These are phyloP conservation scores for Ischnura elegans DNA, from an alignment of 2,888 invertebrate species.

Conservation along the genomic window DNA sequence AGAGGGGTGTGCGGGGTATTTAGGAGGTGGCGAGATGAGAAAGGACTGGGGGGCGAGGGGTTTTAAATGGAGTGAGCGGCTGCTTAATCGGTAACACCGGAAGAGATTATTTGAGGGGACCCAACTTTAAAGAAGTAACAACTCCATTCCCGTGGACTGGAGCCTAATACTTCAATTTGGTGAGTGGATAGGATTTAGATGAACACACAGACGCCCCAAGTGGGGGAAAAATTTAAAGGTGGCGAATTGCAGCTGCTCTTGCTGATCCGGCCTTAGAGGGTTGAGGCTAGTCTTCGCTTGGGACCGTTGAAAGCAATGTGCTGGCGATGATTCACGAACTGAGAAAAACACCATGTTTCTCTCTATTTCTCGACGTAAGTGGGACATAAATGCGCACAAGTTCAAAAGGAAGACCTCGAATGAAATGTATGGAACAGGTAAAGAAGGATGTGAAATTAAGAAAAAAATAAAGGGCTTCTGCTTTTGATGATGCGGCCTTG, in stretches of 20 bases:
- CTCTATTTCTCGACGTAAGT: too few species aligned
- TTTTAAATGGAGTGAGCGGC: not conserved
- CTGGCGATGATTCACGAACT: too few species aligned
- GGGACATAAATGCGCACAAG: too few species aligned
- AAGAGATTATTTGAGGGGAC: not conserved
- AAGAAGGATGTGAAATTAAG: too few species aligned
- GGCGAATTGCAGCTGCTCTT: not conserved
- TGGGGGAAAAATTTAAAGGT: not conserved
- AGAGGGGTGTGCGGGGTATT: not conserved
- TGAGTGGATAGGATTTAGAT: not conserved
- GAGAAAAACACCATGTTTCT: not conserved
- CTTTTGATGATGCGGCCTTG: too few species aligned
- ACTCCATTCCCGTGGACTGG: not conserved
- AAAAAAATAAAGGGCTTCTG: not conserved
- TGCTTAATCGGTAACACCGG: slow-evolving; percentile 17
- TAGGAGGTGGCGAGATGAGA: not conserved
- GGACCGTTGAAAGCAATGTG: too few species aligned
- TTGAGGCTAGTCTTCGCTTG: too few species aligned
- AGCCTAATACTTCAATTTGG: not conserved
- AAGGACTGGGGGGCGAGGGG: not conserved
- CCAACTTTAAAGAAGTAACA: not conserved
- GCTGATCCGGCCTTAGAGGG: too few species aligned
- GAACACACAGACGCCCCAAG: not conserved
- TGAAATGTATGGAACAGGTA: too few species aligned
- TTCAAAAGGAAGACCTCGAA: too few species aligned